Conservation (phyloP, 2,888 invertebrate genomes). For the Branchipolynoe longqiensis region DNA sequence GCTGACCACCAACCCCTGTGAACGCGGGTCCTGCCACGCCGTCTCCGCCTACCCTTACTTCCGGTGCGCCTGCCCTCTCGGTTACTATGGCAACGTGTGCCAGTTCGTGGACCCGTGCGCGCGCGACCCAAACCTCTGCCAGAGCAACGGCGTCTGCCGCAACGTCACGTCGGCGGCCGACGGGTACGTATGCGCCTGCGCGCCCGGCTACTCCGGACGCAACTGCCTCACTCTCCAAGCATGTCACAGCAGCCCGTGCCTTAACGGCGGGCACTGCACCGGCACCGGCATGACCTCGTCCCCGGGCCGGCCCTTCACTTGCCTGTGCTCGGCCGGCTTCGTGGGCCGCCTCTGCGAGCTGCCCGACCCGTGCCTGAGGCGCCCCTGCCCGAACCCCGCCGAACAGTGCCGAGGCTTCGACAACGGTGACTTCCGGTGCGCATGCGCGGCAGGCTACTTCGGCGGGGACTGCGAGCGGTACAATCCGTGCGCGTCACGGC, state of each 20-base stretch:
- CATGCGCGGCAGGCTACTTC: constrained; percentile 63
- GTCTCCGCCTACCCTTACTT: neutral
- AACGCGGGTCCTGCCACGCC: constrained; percentile 1
- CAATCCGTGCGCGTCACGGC: constrained; percentile 65
- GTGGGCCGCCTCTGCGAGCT: constrained; percentile 69
- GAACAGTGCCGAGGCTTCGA: constrained; percentile 14
- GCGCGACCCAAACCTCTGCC: constrained; percentile 59
- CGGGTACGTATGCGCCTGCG: constrained; percentile 60
- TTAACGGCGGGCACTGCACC: constrained; percentile 30
- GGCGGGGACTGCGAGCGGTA: constrained; percentile 63
- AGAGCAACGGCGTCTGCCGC: constrained; percentile 62
- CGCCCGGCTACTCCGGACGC: constrained; percentile 53
- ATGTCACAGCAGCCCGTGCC: constrained; percentile 52
- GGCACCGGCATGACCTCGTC: too few species aligned
- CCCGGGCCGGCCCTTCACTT: constrained; percentile 62
- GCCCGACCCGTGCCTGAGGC: constrained; percentile 7
- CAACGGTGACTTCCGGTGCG: constrained; percentile 58
- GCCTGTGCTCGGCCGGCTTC: constrained; percentile 74
- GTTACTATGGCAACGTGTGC: constrained; percentile 84
- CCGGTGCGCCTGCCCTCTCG: constrained; percentile 48
- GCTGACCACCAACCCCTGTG: constrained; percentile 37
- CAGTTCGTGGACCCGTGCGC: constrained; percentile 63
- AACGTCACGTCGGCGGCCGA: constrained; percentile 63
- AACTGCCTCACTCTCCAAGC: constrained; percentile 59
- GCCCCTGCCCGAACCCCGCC: constrained; percentile 63